A percentile compares a stretch with the other conserved stretches of the same genome.
Evolutionary conservation across 2,113 vertebrate genomes (phyloP).

Genomic region (Muntiacus reevesi): DNA sequence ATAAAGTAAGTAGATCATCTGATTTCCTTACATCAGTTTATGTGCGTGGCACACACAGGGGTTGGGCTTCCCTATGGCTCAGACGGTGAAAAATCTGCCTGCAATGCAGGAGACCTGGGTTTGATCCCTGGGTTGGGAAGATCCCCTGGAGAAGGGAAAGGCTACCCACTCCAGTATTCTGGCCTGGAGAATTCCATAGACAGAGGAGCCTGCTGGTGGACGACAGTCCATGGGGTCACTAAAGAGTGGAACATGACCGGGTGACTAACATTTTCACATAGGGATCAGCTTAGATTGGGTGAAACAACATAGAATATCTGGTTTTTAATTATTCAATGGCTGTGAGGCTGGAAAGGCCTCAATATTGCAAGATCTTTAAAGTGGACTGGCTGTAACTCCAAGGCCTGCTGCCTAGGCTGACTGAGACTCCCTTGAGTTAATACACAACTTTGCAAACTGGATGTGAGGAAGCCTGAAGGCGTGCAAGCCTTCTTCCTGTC

Average conservation of each 20-base stretch:
- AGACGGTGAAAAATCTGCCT: not conserved
- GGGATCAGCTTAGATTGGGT: not conserved
- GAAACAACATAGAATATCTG: not conserved
- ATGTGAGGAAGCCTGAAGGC: not conserved
- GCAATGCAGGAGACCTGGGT: not conserved
- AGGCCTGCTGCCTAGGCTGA: not conserved
- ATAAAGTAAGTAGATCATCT: not conserved
- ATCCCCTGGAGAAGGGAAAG: not conserved
- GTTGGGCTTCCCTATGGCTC: not conserved
- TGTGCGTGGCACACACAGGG: too few species aligned
- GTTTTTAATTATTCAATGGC: not conserved
- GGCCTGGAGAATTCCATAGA: not conserved
- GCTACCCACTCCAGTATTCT: not conserved
- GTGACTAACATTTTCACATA: not conserved
- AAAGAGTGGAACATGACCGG: not conserved
- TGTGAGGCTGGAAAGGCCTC: not conserved
- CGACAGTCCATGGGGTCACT: not conserved
- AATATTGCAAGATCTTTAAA: not conserved
- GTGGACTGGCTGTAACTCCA: not conserved
- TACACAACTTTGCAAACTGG: not conserved
- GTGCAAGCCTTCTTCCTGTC: not conserved
- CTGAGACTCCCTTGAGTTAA: not conserved
- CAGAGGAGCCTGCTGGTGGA: not conserved
- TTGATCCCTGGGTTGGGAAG: not conserved
- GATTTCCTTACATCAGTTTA: not conserved